Conservation (phyloP, 2,888 invertebrate species). For the Melipona bicolor region DNA sequence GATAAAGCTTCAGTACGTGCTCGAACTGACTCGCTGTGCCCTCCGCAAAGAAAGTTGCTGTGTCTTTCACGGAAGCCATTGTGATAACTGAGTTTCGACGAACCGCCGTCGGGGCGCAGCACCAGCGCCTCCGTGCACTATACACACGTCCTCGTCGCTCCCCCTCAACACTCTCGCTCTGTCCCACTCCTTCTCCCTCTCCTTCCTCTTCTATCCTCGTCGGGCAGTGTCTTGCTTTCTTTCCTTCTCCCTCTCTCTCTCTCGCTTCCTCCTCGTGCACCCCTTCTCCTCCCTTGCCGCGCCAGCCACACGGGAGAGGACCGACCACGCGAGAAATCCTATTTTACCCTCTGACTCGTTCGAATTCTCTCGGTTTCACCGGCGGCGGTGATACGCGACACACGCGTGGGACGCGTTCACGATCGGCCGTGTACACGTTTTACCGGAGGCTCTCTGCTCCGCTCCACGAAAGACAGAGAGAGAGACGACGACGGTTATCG, state of each 20-base stretch:
- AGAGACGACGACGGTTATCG: slow-evolving; percentile 20
- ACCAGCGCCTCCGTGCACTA: slow-evolving; percentile 62
- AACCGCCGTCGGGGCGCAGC: slow-evolving; percentile 76
- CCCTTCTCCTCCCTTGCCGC: slow-evolving; percentile 52
- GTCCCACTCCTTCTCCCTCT: slow-evolving; percentile 23
- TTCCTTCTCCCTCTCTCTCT: slow-evolving; percentile 38
- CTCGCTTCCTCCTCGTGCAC: slow-evolving; percentile 46
- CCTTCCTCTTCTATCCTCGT: slow-evolving; percentile 29
- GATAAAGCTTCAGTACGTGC: slow-evolving; percentile 95
- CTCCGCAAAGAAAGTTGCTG: slow-evolving; percentile 96
- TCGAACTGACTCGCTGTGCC: slow-evolving; percentile 94
- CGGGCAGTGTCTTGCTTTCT: slow-evolving; percentile 30
- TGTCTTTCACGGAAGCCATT: slow-evolving; percentile 95
- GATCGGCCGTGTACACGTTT: slow-evolving; percentile 52
- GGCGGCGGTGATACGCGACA: slow-evolving; percentile 76
- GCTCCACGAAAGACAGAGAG: slow-evolving; percentile 1
- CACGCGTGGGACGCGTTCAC: slow-evolving; percentile 67
- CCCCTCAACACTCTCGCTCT: slow-evolving; percentile 6
- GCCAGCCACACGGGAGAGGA: slow-evolving; percentile 68
- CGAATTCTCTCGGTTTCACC: slow-evolving; percentile 77
- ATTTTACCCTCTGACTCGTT: slow-evolving; percentile 76
- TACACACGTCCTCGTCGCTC: slow-evolving; percentile 53
- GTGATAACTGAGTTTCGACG: slow-evolving; percentile 84
- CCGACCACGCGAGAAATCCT: slow-evolving; percentile 76
- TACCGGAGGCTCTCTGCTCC: not conserved